Conservation (phyloP, 2,888 invertebrate genomes). For the Ophioninae sp. region DNA sequence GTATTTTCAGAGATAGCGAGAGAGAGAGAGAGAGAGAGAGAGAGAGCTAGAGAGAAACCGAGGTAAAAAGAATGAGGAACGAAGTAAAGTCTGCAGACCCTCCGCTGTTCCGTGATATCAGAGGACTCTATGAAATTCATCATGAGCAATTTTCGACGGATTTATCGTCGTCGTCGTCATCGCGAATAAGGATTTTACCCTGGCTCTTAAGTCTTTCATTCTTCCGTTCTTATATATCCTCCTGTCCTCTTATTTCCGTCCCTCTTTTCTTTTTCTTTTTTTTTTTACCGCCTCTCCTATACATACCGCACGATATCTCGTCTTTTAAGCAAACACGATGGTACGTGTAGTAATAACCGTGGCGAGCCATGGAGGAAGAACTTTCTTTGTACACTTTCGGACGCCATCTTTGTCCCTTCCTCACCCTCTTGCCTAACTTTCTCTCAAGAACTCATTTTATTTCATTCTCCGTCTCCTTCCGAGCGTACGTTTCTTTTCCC, state of each 20-base stretch:
- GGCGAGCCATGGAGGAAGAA: neutral
- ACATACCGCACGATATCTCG: constrained; percentile 1
- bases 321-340: neutral
- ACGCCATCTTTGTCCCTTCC: constrained; percentile 20
- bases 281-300: neutral
- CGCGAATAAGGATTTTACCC: constrained; percentile 39
- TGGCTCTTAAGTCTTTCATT: constrained; percentile 39
- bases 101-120: constrained; percentile 14
- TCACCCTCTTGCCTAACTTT: neutral
- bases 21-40: neutral
- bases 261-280: constrained; percentile 3
- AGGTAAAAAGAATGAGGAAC: neutral
- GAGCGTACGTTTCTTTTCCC: neutral
- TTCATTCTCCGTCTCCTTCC: neutral
- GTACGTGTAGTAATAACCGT: constrained; percentile 24
- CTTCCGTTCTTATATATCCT: neutral
- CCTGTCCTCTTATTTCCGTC: neutral
- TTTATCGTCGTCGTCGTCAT: constrained; percentile 33
- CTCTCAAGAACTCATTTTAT: neutral
- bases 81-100: neutral
- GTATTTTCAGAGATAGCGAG: neutral
- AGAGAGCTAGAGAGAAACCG: neutral
- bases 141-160: constrained; percentile 48
- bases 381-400: constrained; percentile 17
- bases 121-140: constrained; percentile 55